Percentiles rank a stretch among this genome's conserved stretches.
Evolutionary conservation across 1,140 invertebrate genomes (phyloP).

Genomic region (Leptopilina boulardi): DNA sequence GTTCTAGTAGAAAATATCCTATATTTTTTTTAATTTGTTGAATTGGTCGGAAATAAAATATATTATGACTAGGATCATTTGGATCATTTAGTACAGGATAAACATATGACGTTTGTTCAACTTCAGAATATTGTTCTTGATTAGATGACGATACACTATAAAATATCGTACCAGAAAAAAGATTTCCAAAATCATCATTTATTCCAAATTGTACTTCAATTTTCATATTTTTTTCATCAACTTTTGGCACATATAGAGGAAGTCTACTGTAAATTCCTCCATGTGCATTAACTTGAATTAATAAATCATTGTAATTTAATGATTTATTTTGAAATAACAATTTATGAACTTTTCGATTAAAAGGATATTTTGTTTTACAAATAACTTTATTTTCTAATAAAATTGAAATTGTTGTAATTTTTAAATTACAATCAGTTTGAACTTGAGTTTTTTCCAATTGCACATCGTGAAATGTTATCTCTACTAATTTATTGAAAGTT

Average conservation of each 20-base stretch:
- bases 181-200: conserved; percentile 43
- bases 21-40: conserved; percentile 46
- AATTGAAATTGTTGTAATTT: conserved; percentile 59
- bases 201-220: conserved; percentile 71
- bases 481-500: conserved; percentile 59
- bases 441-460: conserved; percentile 48
- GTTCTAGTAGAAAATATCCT: conserved; percentile 64
- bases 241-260: conserved; percentile 68
- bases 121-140: conserved; percentile 41
- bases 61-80: conserved; percentile 67
- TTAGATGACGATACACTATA: conserved; percentile 63
- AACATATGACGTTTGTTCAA: conserved; percentile 46
- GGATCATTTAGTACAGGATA: conserved; percentile 64
- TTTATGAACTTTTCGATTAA: conserved; percentile 70
- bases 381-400: conserved; percentile 65
- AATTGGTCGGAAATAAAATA: conserved; percentile 50
- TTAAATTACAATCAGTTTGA: conserved; percentile 41
- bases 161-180: conserved; percentile 64
- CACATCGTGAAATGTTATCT: conserved; percentile 67
- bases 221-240: conserved; percentile 60
- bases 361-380: conserved; percentile 63
- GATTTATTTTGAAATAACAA: conserved; percentile 60
- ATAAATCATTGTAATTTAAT: conserved; percentile 60
- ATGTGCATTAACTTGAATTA: conserved; percentile 57
- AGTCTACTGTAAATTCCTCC: conserved; percentile 56